Evolutionary conservation across 1,140 invertebrate species (phyloP), one percentile per base, ranked within the genome.

Genomic region (Trinorchestia longiramus): DNA sequence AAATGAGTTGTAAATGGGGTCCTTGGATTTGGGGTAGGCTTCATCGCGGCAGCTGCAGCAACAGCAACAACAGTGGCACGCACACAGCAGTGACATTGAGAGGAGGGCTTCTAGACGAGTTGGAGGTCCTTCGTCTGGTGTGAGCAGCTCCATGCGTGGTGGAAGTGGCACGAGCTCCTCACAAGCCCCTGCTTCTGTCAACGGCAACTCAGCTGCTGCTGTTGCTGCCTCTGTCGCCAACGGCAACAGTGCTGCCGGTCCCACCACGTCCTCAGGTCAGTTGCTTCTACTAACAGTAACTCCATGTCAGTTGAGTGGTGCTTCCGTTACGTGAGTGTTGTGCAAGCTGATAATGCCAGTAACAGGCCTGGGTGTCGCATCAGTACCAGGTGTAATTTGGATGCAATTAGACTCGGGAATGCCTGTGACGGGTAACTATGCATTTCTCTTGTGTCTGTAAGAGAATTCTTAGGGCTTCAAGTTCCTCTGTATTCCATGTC

Each of bases 31-130:
- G 15, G 62, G 62, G 8, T 28, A 47, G 43, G 43, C 15, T 41
- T 94, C 40, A 23, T 28, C 15, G 95, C 92, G 90, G 96, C 97
- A 95, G 96, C 97, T 95, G 97, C 97, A 96, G 90, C 97, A 97
- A 90, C 97, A 97, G 95, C 97, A 97, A 95, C 97, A 97, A 57
- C 97, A 97, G 95, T 95, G 96, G 96, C 95, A 96, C 97, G 97
- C 95, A 97, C 97, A 96, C 97, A 97, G 95, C 97, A 97, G 96
- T 40, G 92, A 94, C 36, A 45, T 43, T 47, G 92, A 94, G 44
- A 43, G 92, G 92, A 43, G 92, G 43, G 8, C 92, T 8, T 45
- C 92, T 0, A 94, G 92, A 45, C 92, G 92, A 17, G 44, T 94
- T 8, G 92, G 43, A 40, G 92, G 92, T 28, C 92, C 92, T 11